These are phyloP conservation scores for Thunnus maccoyii DNA, from an alignment of 2,113 vertebrate species.

Conservation along the genomic window DNA sequence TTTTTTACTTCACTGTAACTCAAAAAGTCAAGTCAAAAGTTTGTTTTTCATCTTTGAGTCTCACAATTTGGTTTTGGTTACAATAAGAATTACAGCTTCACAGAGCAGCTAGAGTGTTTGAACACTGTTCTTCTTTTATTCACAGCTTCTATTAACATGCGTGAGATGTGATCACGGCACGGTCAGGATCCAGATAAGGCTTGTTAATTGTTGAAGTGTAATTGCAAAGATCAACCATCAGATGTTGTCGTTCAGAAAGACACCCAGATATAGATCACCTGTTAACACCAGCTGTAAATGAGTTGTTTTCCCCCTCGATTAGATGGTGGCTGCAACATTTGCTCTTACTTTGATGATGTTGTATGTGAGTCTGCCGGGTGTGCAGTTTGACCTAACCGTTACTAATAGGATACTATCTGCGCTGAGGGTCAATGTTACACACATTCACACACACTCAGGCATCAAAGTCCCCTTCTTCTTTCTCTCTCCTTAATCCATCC, in stretches of 20 bases:
- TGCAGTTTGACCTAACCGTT: constrained; percentile 33
- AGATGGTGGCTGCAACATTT: constrained; percentile 17
- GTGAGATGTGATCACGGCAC: background rate
- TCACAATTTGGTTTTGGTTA: no score
- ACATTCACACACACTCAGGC: background rate
- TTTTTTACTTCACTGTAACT: no score
- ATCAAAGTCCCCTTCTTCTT: constrained; percentile 32
- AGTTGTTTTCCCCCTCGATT: constrained; percentile 27
- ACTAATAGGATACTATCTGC: constrained; percentile 43
- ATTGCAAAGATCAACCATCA: background rate
- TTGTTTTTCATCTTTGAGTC: no score
- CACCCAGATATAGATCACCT: background rate
- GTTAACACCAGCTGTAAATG: constrained; percentile 5
- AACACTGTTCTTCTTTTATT: no score
- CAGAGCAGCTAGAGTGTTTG: no score
- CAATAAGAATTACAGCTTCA: no score
- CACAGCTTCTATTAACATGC: no score
- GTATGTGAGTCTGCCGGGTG: background rate
- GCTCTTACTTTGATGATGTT: constrained; percentile 19
- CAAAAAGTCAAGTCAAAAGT: no score
- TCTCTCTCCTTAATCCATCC: constrained; percentile 5
- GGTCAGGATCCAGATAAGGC: background rate
- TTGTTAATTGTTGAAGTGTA: constrained; percentile 5
- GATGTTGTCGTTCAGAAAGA: background rate
- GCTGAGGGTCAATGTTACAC: constrained; percentile 28